Base-by-base conservation (phyloP, 2,113 vertebrate species). In the Lophura nycthemera region DNA sequence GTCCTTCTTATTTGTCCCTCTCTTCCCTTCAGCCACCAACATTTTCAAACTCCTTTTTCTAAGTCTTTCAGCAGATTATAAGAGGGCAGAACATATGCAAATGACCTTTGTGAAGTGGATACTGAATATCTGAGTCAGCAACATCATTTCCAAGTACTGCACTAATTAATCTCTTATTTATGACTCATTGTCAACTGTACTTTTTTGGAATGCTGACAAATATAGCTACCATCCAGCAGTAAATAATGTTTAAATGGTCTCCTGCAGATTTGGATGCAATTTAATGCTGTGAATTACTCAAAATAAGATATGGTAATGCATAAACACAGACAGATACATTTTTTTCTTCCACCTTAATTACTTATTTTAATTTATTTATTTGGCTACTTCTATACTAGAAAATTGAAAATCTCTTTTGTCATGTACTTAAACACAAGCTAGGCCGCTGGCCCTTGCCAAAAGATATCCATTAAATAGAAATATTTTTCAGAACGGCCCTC, bases 111-210 rank as follows among this genome's bases (percentile, higher is more conserved):
- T 87, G 65, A 93, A 87, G 88, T 93, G 88, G 92, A 89, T 91
- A 76, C 82, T 88, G 94, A 96, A 96, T 92, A 92, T 86, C 61
- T 91, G 89, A 91, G 95, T 95, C 87, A 96, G 59, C 92, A 95
- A 70, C 75, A 77, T n/a, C 90, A 64, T 50, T 95, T 83, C 69
- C 86, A 90, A 79, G 69, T 82, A 67, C 79, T 4, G 36, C 43
- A 57, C 61, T 95, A 93, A 96, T 96, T 94, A 80, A 92, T 96
- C 77, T 82, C 72, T 74, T 90, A 79, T 89, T 94, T 94, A 86
- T 95, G 93, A 92, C 88, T 91, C 88, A 97, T 63, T 91, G 82
- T 87, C 88, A 93, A 81, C 69, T 42, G 84, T 75, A 61, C 50
- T 29, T 82, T 94, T 83, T 87, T 94, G n/a, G 86, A 95, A 43